Base-by-base conservation (phyloP, 2,888 invertebrate genomes). In the Apoderus coryli region DNA sequence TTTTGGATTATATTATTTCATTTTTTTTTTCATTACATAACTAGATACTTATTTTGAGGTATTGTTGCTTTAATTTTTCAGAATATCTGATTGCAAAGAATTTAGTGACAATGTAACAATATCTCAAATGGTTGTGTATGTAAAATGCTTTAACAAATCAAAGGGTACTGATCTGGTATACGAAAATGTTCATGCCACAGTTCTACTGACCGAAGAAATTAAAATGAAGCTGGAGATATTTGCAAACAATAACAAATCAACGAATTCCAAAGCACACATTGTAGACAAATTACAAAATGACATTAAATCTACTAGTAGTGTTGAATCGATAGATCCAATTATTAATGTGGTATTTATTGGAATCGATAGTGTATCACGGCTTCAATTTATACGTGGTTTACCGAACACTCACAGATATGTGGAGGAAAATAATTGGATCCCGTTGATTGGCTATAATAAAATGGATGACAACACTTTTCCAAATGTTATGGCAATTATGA, bases 391-490 rank as follows among this genome's bases (percentile, higher is more conserved):
- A n/a, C 65, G 81, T 28, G 69, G 76, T n/a, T 70, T 88, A 68
- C 75, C 77, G 1, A 64, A 68, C 44, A 82, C 84, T 1, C 61
- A 69, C 3, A 59, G 65, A 22, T 75, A 42, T 24, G 61, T 90
- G 13, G 61, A 70, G 29, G 64, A 71, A 4, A 69, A 46, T 30
- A 38, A 43, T 7, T 56, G 53, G 53, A 29, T 51, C 4, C 36
- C 50, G 3, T 30, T 54, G 12, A 41, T 45, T 31, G 54, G 52
- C 2, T 54, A 54, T 39, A 67, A 65, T 42, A 67, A 81, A 69
- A 69, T 81, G 43, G 85, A 74, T 4, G 89, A 89, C 48, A 89
- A 90, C 47, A 89, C 88, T 0, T 84, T 81, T 47, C 85, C 89
- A 0, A 92, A 92, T 56, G 54, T 90, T 24, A 77, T 88, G 69